Evolutionary conservation across 2,888 invertebrate genomes (phyloP), one percentile per base, ranked within the genome.

Genomic region (Pteria penguin): DNA sequence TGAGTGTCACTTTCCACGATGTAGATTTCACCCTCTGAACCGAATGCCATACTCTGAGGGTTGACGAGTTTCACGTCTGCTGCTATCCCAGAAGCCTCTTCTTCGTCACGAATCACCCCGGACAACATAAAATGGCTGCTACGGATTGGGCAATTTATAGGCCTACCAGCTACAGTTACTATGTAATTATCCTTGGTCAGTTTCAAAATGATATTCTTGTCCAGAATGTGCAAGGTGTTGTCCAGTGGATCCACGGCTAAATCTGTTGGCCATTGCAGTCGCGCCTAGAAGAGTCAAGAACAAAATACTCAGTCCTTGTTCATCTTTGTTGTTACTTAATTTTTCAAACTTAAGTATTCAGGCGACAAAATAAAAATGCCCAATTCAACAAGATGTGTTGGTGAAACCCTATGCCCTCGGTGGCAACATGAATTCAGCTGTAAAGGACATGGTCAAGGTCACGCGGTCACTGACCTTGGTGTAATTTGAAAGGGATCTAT

Each of bases 201-300:
- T 90, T 97, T 97, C 36, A 98, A 93, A 1, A 98, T 97, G 61
- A 98, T 95, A 86, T 97, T 95, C 78, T 89, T 87, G 91, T 99
- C 99, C 83, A 99, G 96, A 87, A 99, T 97, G 91, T 98, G 97
- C 11, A 99, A 93, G 0, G 97, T 96, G 68, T 97, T 97, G 91
- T 99, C 98, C 24, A 98, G 93, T 0, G 98, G 98, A 90, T 98
- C 98, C 65, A 99, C 93, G 0, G 98, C 96, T 79, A 99, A 93
- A 27, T 97, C 97, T n/a, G 98, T 98, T 1, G 99, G 99, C 99
- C 99, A 99, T 90, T 97, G 97, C 14, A 98, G 93, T 90, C 97
- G 97, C 2, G 98, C 97, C 94, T 95, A 89, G 29, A 86, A 81
- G n/a, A n/a, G n/a, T n/a, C n/a, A n/a, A n/a, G n/a, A 26, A 32